A percentile compares a stretch with the other conserved stretches of the same genome.
Conservation (phyloP, 1,140 invertebrate species). For the Drosophila asahinai region DNA sequence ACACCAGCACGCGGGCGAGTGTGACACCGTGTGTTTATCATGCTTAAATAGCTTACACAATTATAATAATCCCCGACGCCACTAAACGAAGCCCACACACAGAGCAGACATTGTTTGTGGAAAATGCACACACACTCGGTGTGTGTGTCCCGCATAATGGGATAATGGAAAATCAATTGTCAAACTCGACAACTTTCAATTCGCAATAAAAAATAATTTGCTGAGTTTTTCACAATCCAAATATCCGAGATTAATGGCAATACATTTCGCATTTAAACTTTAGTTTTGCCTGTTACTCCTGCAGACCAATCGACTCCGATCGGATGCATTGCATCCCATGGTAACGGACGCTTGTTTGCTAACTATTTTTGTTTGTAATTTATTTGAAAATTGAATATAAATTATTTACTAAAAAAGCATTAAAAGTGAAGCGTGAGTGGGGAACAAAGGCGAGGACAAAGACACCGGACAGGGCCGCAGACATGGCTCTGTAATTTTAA, state of each 20-base stretch:
- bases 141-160: conserved; percentile 19
- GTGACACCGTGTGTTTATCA: conserved; percentile 47
- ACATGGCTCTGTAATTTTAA: conserved; percentile 65
- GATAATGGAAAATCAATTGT: conserved; percentile 35
- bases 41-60: conserved; percentile 69
- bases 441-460: conserved; percentile 22
- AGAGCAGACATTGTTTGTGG: conserved; percentile 14
- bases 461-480: conserved; percentile 26
- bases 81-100: conserved; percentile 32
- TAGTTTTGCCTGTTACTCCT: conserved; percentile 19
- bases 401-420: conserved; percentile 71
- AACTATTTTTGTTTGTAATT: conserved; percentile 75
- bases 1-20: conserved; percentile 9
- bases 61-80: conserved; percentile 60
- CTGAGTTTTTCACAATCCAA: conserved; percentile 7
- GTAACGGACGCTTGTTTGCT: conserved; percentile 30
- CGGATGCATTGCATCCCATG: conserved; percentile 15
- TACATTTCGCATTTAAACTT: conserved; percentile 15
- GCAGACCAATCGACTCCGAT: conserved; percentile 2
- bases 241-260: conserved; percentile 28
- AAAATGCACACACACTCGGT: conserved; percentile 1
- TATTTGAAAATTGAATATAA: conserved; percentile 79
- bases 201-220: neutral
- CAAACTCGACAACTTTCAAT: conserved; percentile 14
- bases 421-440: conserved; percentile 17